Evolutionary conservation across 2,113 vertebrate species (phyloP).

Genomic region (Grammomys surdaster): DNA sequence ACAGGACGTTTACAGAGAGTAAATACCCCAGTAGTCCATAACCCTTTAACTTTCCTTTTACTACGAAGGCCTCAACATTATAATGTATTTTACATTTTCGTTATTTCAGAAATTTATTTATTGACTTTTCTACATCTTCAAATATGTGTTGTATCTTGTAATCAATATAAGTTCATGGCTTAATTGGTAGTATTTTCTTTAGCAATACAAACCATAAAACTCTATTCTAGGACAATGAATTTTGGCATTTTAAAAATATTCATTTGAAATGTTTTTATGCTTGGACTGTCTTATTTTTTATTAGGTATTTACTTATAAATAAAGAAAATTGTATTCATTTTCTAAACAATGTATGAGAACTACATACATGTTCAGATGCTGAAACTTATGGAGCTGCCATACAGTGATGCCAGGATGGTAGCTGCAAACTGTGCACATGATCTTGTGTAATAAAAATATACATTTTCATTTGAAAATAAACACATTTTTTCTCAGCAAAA

Average conservation of each 20-base stretch:
- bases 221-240: not conserved
- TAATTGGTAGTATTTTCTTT: not conserved
- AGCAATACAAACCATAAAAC: not conserved
- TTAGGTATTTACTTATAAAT: no score
- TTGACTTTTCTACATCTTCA: constrained; percentile 23
- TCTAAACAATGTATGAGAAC: not conserved
- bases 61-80: not conserved
- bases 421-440: not conserved
- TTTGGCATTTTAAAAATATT: not conserved
- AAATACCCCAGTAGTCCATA: not conserved
- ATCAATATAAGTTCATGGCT: not conserved
- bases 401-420: rapidly evolving
- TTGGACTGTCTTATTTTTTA: no score
- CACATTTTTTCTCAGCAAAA: not conserved
- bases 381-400: not conserved
- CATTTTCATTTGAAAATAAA: not conserved
- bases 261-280: not conserved
- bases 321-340: not conserved
- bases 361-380: not conserved
- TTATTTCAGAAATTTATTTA: constrained; percentile 55
- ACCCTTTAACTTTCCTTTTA: not conserved
- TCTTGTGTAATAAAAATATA: not conserved
- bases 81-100: not conserved
- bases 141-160: not conserved
- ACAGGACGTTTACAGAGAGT: not conserved